Evolutionary conservation across 2,888 invertebrate species (phyloP), one percentile per base, ranked within the genome.

Genomic region (Hydriomena furcata): DNA sequence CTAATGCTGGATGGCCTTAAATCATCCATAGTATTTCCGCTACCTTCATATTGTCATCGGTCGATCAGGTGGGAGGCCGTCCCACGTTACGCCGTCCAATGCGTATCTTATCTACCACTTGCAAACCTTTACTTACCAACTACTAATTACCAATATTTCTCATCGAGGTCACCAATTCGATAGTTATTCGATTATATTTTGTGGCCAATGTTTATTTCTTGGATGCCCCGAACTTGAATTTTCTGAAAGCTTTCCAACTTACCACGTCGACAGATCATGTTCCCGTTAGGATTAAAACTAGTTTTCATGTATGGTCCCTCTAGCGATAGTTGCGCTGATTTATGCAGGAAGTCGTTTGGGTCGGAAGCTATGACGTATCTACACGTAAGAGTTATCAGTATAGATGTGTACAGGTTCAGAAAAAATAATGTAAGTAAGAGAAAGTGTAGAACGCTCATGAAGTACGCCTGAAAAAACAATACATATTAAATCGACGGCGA

Each of bases 381-480:
- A 58, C 91, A 91, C 3, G 90, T 83, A 43, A 84, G 61, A 6
- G 75, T 80, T 28, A 91, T 77, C 34, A 91, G 65, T 34, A 90
- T 59, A 0, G 82, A 80, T 0, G 91, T 78, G 58, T 91, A 91
- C 0, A 91, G 65, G 60, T 91, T 91, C 32, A 91, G 63, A 55
- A 88, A 86, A 61, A 91, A 85, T 7, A 91, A 58, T 0, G 90
- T 89, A 6, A 91, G 60, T 0, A 91, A 74, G 6, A 89, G 60
- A 57, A 90, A 91, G 62, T 91, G 91, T 0, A 91, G 68, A 0
- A 91, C 85, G 52, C 89, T 89, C 80, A 91, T 84, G 8, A 88
- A 61, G 51, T 90, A 87, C n/a, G 87, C 88, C 91, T 91, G 75
- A 48, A 84, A 48, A 20, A n/a, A 17, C n/a, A n/a, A 25, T 25